phyloP scores from a whole-genome alignment of 2,113 vertebrate genomes.

The Gadus macrocephalus region DNA sequence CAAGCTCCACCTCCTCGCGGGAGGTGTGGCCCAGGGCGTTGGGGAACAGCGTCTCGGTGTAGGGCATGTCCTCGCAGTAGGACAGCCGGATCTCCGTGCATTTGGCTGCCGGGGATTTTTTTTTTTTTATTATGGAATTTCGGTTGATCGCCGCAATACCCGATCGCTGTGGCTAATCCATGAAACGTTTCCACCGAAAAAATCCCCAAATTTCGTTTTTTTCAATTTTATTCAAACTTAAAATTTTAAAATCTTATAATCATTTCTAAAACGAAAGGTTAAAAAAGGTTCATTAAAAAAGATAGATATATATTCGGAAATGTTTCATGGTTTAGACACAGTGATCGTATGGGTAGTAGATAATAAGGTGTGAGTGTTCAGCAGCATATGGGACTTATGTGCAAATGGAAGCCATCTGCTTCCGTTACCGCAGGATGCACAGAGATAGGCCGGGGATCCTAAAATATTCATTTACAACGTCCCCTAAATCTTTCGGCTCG shows the following conservation, averaged over 20 bases:
- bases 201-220: too few species aligned
- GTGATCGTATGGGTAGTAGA: too few species aligned
- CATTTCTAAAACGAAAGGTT: too few species aligned
- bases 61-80: slow-evolving; percentile 81
- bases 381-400: not conserved
- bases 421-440: not conserved
- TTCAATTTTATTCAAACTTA: too few species aligned
- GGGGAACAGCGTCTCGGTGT: slow-evolving; percentile 79
- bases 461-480: slow-evolving; percentile 9
- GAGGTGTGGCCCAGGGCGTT: slow-evolving; percentile 80
- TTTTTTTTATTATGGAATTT: too few species aligned
- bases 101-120: slow-evolving; percentile 61
- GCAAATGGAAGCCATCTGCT: not conserved
- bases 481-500: slow-evolving; percentile 28
- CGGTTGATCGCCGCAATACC: too few species aligned
- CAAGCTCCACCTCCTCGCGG: slow-evolving; percentile 74
- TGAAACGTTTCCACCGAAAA: too few species aligned
- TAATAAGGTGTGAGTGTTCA: not conserved
- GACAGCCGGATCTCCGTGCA: slow-evolving; percentile 77
- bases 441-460: not conserved
- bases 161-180: too few species aligned
- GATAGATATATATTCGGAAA: too few species aligned
- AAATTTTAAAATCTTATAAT: too few species aligned
- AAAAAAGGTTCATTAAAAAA: too few species aligned
- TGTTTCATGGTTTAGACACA: too few species aligned